Percentiles rank a stretch among this genome's conserved stretches.
These are phyloP conservation scores for Hyperopisus bebe DNA, from an alignment of 2,113 vertebrate species.

Conservation along the genomic window DNA sequence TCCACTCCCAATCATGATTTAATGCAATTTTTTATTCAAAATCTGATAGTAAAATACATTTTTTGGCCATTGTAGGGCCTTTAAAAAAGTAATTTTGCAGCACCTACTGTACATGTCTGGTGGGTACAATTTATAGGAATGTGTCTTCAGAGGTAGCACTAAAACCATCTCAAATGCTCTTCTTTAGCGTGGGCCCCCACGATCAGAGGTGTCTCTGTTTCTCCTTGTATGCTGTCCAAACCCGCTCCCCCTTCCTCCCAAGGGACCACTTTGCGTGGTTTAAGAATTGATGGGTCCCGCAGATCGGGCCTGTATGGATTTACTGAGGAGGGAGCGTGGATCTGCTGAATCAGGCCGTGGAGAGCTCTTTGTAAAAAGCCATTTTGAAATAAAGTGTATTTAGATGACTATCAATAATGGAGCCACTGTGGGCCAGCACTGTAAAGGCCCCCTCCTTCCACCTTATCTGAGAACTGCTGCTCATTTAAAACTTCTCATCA, in stretches of 20 bases:
- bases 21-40: not conserved
- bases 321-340: slow-evolving; percentile 21
- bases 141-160: not conserved
- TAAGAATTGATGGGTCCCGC: slow-evolving; percentile 24
- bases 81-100: not conserved
- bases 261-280: slow-evolving; percentile 26
- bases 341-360: slow-evolving; percentile 36
- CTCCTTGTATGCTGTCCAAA: not conserved
- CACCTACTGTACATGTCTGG: not conserved
- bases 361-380: slow-evolving; percentile 26
- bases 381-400: slow-evolving; percentile 31
- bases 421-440: not conserved
- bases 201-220: not conserved
- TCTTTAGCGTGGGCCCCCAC: not conserved
- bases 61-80: not conserved
- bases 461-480: not conserved
- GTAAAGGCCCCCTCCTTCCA: not conserved
- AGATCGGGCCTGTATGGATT: slow-evolving; percentile 18
- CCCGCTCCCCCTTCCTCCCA: not conserved
- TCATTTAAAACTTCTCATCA: not conserved
- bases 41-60: not conserved
- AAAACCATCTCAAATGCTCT: not conserved
- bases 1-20: not conserved
- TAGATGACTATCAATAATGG: slow-evolving; percentile 39
- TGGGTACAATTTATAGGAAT: not conserved